Evolutionary conservation across 37 sponge, comb jelly and placozoan species (phyloP).

Genomic region (Chondrilla cf. caribensis): DNA sequence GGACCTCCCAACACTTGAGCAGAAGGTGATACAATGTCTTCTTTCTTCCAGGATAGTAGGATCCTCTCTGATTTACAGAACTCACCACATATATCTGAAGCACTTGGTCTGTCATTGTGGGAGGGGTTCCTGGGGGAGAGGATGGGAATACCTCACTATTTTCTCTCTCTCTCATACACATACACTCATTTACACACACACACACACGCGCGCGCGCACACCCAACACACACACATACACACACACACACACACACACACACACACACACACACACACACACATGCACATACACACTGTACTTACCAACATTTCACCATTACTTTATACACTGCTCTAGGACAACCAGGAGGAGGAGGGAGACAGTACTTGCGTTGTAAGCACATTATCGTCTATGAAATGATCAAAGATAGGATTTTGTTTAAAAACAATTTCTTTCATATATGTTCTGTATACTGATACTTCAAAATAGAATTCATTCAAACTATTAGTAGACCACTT

Average conservation of each 20-base stretch:
- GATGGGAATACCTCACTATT: background rate
- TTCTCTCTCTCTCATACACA: too few species aligned
- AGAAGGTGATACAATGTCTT: background rate
- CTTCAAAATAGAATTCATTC: too few species aligned
- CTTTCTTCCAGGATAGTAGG: background rate
- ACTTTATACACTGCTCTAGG: conserved; percentile 12
- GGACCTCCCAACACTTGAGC: conserved; percentile 2
- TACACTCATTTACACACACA: too few species aligned
- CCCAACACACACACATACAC: too few species aligned
- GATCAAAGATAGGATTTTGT: too few species aligned
- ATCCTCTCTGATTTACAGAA: conserved; percentile 23
- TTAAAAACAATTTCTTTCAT: too few species aligned
- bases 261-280: too few species aligned
- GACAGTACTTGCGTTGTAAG: background rate
- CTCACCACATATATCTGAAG: background rate
- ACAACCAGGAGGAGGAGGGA: conserved; percentile 24
- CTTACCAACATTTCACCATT: conserved; percentile 27
- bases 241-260: too few species aligned
- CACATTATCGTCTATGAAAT: background rate
- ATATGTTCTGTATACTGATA: too few species aligned
- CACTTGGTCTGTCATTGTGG: conserved; percentile 15
- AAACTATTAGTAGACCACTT: too few species aligned
- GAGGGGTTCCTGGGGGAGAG: background rate
- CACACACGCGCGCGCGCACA: too few species aligned
- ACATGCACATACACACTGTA: background rate